A percentile compares a stretch with the other conserved stretches of the same genome.
Evolutionary conservation across 2,113 vertebrate genomes (phyloP).

Genomic region (Terrapene triunguis): DNA sequence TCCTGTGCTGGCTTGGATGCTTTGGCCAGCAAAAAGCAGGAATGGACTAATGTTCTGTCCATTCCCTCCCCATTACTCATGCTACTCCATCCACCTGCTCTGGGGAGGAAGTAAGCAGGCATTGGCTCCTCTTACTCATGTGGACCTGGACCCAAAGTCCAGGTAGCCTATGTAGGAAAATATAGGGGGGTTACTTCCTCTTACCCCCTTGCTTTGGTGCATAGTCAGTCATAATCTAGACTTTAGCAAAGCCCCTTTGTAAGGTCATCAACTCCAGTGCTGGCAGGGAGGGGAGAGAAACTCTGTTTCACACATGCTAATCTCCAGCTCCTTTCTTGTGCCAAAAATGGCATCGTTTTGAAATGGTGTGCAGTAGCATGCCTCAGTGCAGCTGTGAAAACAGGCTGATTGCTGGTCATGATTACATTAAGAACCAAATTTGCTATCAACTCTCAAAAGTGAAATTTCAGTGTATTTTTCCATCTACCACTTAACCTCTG

Average conservation of each 20-base stretch:
- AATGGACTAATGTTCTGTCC: neutral
- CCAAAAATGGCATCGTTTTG: conserved; percentile 53
- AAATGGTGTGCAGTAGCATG: conserved; percentile 35
- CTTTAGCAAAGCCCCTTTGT: neutral
- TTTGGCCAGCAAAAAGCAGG: neutral
- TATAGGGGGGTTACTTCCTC: conserved; percentile 39
- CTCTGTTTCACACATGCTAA: conserved; percentile 26
- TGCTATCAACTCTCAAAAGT: conserved; percentile 63
- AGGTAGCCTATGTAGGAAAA: neutral
- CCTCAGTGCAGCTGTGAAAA: conserved; percentile 67
- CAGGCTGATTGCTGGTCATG: conserved; percentile 46
- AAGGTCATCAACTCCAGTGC: conserved; percentile 20
- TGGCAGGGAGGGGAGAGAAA: conserved; percentile 42
- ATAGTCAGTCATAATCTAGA: conserved; percentile 47
- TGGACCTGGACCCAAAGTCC: neutral
- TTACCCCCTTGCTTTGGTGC: neutral
- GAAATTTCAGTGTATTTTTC: conserved; percentile 57
- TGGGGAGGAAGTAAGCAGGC: neutral
- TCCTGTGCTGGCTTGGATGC: neutral
- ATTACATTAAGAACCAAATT: conserved; percentile 66
- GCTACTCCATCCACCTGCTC: neutral
- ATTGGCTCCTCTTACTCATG: neutral
- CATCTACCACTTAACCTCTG: conserved; percentile 63
- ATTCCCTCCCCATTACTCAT: neutral
- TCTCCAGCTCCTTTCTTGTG: conserved; percentile 38